A percentile compares a stretch with the other conserved stretches of the same genome.
phyloP scores from a whole-genome alignment of 2,797 vertebrate genomes.

The Eremophila alpestris region DNA sequence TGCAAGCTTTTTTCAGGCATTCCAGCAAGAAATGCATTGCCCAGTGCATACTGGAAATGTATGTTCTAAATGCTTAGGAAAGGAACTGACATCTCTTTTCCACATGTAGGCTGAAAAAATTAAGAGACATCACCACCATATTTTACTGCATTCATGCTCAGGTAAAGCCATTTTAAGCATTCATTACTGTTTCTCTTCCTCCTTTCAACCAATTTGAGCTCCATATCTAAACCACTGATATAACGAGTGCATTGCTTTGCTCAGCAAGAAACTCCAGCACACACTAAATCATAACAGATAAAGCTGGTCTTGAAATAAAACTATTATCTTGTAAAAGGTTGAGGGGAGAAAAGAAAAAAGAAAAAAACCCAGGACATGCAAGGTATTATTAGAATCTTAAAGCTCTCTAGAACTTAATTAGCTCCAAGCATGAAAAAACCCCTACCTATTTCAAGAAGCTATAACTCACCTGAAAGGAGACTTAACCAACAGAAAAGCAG shows the following conservation, averaged over 20 bases:
- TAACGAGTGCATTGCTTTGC: background rate
- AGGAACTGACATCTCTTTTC: background rate
- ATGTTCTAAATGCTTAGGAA: background rate
- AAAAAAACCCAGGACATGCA: background rate
- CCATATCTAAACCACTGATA: background rate
- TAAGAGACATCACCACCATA: background rate
- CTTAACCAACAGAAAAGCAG: background rate
- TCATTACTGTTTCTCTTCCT: background rate
- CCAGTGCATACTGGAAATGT: background rate
- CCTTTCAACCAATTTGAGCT: background rate
- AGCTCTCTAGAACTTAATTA: background rate
- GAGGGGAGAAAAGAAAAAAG: too few species aligned
- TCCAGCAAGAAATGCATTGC: background rate
- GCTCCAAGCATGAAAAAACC: background rate
- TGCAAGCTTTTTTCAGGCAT: background rate
- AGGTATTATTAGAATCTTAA: background rate
- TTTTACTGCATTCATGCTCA: accelerated
- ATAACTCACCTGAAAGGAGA: background rate
- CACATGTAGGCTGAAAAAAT: background rate
- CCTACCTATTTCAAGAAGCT: background rate
- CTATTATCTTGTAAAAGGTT: background rate
- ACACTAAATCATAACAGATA: background rate
- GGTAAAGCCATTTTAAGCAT: background rate
- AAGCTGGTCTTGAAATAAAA: background rate
- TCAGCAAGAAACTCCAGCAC: background rate